Evolutionary conservation across 2,888 invertebrate genomes (phyloP), one percentile per base, ranked within the genome.

Genomic region (Zhengitettix transpicula): DNA sequence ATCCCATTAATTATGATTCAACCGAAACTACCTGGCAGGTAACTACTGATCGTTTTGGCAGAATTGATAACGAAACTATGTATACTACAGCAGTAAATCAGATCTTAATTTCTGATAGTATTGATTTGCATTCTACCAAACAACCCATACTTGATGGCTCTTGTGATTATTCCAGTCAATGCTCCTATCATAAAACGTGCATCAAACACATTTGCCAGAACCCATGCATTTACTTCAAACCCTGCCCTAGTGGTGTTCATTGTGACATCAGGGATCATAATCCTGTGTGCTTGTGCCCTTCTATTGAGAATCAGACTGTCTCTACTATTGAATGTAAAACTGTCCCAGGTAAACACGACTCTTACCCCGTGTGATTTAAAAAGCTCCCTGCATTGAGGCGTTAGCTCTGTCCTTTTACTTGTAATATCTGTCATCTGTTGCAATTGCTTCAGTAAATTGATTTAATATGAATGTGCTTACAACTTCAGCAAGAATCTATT

Each of bases 251-350:
- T 63, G 72, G 72, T 67, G 69, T 74, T 63, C 67, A 70, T 64
- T 81, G 81, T 72, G 72, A 73, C 65, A 77, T 77, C 61, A 69
- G 74, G 64, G 73, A 74, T 67, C 79, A 80, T 70, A 74, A 74
- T 68, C 74, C 78, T 66, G 73, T 76, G 73, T 82, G 81, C 74
- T 75, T 75, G 72, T 81, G 81, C 72, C 73, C 76, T 69, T 72
- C 65, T 72, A 73, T 72, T 74, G 65, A 64, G 59, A 62, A 66
- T 63, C 63, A 62, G 61, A 65, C 71, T 54, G 66, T 64, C 55
- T 62, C 63, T 58, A 69, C 72, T 68, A 67, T 71, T 71, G 77
- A 75, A 57, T 81, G 81, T 77, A 77, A 75, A 73, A 71, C 74
- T 70, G 74, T 75, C 73, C 77, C 81, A 81, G 81, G 81, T 81